phyloP scores from a whole-genome alignment of 2,797 vertebrate species.

The Lagocephalus sceleratus region DNA sequence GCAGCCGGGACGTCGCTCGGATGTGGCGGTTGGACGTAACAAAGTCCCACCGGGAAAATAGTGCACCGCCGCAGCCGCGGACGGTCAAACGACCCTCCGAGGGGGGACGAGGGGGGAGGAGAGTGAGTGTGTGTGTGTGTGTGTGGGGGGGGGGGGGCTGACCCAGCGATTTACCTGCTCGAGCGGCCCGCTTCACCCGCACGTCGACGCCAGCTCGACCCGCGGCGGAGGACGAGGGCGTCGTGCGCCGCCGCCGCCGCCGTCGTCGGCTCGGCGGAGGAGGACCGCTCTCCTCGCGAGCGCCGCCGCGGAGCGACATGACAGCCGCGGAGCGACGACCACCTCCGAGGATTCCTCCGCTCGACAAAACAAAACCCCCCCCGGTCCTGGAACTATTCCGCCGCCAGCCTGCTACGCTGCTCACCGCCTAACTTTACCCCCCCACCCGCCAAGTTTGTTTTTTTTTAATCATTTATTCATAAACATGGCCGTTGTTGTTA shows the following conservation, averaged over 20 bases:
- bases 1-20: too few relatives aligned
- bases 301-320: slow-evolving; percentile 33
- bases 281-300: slow-evolving; percentile 60
- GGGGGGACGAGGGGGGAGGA: too few relatives aligned
- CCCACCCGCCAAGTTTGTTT: slow-evolving; percentile 36
- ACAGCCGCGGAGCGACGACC: slow-evolving; percentile 56
- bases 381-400: slow-evolving; percentile 49
- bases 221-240: slow-evolving; percentile 2
- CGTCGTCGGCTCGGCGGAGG: too few relatives aligned
- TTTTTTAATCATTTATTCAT: slow-evolving; percentile 1
- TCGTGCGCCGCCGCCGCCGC: too few relatives aligned
- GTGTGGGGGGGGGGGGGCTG: too few relatives aligned
- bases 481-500: not conserved
- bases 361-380: slow-evolving; percentile 61
- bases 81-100: too few relatives aligned
- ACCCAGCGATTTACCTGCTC: slow-evolving; percentile 46
- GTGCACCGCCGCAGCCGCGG: too few relatives aligned
- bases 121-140: too few relatives aligned
- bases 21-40: too few relatives aligned
- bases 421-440: slow-evolving; percentile 49
- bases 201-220: too few relatives aligned
- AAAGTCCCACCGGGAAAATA: too few relatives aligned
- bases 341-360: slow-evolving; percentile 64
- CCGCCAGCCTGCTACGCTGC: slow-evolving; percentile 18
- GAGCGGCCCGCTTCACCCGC: slow-evolving; percentile 40